Evolutionary conservation across 2,888 invertebrate genomes (phyloP), one percentile per base, ranked within the genome.

Genomic region (Balanococcus diminutus): DNA sequence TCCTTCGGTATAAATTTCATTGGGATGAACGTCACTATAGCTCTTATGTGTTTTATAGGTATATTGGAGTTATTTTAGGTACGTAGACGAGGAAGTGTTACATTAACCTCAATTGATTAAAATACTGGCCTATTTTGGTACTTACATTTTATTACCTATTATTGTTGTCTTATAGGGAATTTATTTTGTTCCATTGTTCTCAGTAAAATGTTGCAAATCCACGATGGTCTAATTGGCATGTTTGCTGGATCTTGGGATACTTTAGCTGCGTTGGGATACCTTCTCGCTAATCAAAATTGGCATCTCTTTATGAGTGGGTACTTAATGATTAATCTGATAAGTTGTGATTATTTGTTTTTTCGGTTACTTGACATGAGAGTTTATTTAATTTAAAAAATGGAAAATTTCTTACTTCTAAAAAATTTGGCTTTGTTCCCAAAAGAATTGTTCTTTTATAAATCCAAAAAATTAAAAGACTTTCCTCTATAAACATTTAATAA

Each of bases 141-240:
- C 36, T 79, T 32, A 1, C 16, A 79, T 19, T 39, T 79, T 31
- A 25, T 22, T 2, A 14, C 11, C 11, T 72, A 16, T 28, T 11
- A 72, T 72, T 79, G 9, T n/a, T 42, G 11, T 11, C 14, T 42
- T 14, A 2, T 9, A 81, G 81, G 81, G 42, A 81, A 22, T 32
- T 14, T 39, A 39, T 81, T 81, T 81, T 81, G 81, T 42, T 39
- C 81, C 6, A 25, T 81, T 1, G 14, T 81, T 36, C 19, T 81
- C 19, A 81, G 81, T 42, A 87, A 87, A 5, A n/a, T 81, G 11
- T 72, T 88, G 61, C 87, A 88, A 81, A 87, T 88, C 36, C 87
- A 88, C 16, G 88, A 88, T 82, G 87, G 88, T 19, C 84, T 88
- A 81, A 87, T 88, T 56, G 88, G 88, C 42, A 84, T 86, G 2